Base-by-base conservation (phyloP, 2,888 invertebrate genomes). In the Phymatocera aterrima region DNA sequence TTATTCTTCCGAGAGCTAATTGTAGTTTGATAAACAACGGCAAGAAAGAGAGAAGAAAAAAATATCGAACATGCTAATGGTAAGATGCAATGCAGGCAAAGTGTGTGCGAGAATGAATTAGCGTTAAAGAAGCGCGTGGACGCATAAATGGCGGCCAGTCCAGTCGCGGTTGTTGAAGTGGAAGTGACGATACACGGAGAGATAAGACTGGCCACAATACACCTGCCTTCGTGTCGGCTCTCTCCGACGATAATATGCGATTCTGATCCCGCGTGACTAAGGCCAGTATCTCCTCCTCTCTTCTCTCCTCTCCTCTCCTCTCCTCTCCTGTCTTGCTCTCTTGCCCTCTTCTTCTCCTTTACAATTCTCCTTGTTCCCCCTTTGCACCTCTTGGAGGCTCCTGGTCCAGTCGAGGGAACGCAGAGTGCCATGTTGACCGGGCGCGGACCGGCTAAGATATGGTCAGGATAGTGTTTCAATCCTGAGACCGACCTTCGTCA, bases 391-490 rank as follows among this genome's bases (percentile, higher is more conserved):
- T 68, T 75, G 68, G 51, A 77, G 77, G 74, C 75, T 60, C 74
- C 79, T 51, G 54, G 51, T 64, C 70, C 48, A 24, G 54, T 54
- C 72, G 48, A 70, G 46, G 43, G 43, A 65, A 60, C 48, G 70
- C 40, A 34, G 72, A 77, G 65, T 70, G 87, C 87, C 87, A 84
- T 86, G 87, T 87, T 85, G 86, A 87, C 85, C 88, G 86, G 87
- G 86, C 86, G 84, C 85, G 86, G 86, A 86, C 87, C 88, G 85
- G 88, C 85, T 89, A 89, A 90, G 88, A 88, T 89, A 89, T 89
- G 87, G 89, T 88, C 88, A 87, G 86, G 89, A 86, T 88, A 89
- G 89, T 89, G 88, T 90, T 90, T 90, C 89, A 89, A 89, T 90
- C 87, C 88, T 86, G 81, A 79, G 83, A 83, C 80, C 80, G 85